phyloP scores from a whole-genome alignment of 2,113 vertebrate species.

The Sarotherodon lohbergeri region DNA sequence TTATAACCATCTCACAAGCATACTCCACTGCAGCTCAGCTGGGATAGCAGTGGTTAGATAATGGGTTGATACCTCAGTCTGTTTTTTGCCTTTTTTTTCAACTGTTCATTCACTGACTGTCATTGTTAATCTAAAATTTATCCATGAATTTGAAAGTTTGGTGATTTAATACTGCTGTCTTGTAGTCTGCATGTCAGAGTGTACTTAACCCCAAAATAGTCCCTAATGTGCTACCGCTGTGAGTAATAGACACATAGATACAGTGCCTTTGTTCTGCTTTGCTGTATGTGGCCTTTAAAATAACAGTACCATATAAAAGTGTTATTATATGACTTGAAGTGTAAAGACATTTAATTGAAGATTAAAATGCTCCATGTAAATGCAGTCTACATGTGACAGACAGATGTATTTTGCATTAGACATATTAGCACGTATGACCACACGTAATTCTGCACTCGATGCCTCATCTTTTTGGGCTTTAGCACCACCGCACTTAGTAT shows the following conservation, averaged over 20 bases:
- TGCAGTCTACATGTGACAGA: neutral
- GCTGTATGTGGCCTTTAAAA: neutral
- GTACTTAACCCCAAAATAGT: neutral
- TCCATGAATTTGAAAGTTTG: neutral
- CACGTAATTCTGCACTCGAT: rapidly evolving
- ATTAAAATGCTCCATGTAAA: neutral
- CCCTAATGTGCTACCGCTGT: neutral
- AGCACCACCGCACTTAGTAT: neutral
- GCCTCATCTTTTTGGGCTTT: neutral
- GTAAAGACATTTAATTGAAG: neutral
- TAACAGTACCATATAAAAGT: neutral
- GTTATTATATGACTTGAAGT: neutral
- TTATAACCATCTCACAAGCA: neutral
- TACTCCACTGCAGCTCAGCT: neutral
- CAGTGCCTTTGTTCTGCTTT: neutral
- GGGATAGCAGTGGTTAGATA: neutral
- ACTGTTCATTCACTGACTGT: neutral
- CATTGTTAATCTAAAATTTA: neutral
- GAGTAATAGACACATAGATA: neutral
- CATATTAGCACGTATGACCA: rapidly evolving
- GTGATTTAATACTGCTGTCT: neutral
- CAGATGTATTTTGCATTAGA: neutral
- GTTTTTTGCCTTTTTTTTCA: neutral
- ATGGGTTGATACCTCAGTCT: rapidly evolving
- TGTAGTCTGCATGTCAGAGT: neutral